phyloP scores from a whole-genome alignment of 2,888 invertebrate genomes.

The Margaritifera margaritifera region DNA sequence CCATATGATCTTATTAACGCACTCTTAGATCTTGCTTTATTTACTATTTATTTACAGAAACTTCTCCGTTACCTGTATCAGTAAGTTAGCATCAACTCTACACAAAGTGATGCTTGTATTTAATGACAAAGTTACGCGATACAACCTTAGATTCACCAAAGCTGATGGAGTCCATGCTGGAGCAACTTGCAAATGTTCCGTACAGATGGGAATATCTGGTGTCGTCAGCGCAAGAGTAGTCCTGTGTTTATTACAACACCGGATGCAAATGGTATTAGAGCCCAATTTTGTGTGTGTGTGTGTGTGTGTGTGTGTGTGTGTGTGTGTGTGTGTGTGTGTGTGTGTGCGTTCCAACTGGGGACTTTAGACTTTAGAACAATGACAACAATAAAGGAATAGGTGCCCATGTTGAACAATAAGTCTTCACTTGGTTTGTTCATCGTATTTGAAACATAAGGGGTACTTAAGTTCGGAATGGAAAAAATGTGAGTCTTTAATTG shows the following conservation, averaged over 20 bases:
- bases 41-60: too few relatives aligned
- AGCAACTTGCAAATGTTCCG: conserved; percentile 44
- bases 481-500: too few relatives aligned
- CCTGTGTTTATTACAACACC: conserved; percentile 42
- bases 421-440: too few relatives aligned
- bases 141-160: conserved; percentile 17
- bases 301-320: not conserved
- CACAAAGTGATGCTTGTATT: conserved; percentile 5
- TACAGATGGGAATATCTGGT: conserved; percentile 27
- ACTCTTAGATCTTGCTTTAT: too few relatives aligned
- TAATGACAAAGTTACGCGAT: conserved; percentile 16
- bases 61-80: conserved; percentile 22
- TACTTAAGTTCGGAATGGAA: too few relatives aligned
- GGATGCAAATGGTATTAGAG: conserved; percentile 20
- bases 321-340: not conserved
- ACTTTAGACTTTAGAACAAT: too few relatives aligned
- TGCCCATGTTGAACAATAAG: too few relatives aligned
- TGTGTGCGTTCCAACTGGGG: not conserved
- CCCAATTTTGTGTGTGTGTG: not conserved
- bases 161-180: conserved; percentile 44
- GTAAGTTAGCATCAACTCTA: conserved; percentile 26
- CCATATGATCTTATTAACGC: too few relatives aligned
- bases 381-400: too few relatives aligned
- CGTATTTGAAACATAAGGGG: too few relatives aligned
- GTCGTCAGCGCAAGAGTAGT: conserved; percentile 43